Evolutionary conservation across 2,113 vertebrate species (phyloP), one percentile per base, ranked within the genome.

Genomic region (Nothoprocta pentlandii): DNA sequence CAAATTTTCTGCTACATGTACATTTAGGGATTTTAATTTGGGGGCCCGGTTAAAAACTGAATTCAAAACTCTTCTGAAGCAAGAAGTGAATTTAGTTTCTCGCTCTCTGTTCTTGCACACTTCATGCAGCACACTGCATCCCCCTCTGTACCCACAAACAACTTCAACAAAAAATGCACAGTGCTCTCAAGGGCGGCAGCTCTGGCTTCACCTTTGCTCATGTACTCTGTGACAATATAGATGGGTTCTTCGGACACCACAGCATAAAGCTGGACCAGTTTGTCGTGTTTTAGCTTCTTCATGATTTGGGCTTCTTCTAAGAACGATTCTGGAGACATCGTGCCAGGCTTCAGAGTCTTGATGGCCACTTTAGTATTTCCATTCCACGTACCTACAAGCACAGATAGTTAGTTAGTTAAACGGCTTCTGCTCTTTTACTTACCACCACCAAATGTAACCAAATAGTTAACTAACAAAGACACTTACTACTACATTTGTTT

Each of bases 361-460:
- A 99, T 99, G 58, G 99, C 99, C 96, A 99, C 99, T 97, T 99
- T 99, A n/a, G 99, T 99, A 97, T 99, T 99, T 93, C 99, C 99
- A 11, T 99, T 99, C 99, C 99, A 99, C 1, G 99, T 99, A 95
- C 99, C 99, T 98, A 94, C 28, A 93, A 97, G 93, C 69, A 97
- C 25, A 97, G 66, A 94, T 14, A 93, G 15, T 56, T 92, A 96
- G 89, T 97, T 89, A 98, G 59, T 56, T 42, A 90, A 92, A 91
- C 30, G 84, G 17, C 23, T 73, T 85, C 63, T 41, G 34, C 16
- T 84, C 26, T 23, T 71, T 85, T 80, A 71, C 56, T 82, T 20
- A 22, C n/a, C 6, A 13, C 80, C 12, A 19, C 9, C 62, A 53
- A 88, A 69, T 15, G 26, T 71, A 84, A 92, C 25, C 23, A 71